Base-by-base conservation (phyloP, 2,888 invertebrate species). In the Philopedon plagiatum region DNA sequence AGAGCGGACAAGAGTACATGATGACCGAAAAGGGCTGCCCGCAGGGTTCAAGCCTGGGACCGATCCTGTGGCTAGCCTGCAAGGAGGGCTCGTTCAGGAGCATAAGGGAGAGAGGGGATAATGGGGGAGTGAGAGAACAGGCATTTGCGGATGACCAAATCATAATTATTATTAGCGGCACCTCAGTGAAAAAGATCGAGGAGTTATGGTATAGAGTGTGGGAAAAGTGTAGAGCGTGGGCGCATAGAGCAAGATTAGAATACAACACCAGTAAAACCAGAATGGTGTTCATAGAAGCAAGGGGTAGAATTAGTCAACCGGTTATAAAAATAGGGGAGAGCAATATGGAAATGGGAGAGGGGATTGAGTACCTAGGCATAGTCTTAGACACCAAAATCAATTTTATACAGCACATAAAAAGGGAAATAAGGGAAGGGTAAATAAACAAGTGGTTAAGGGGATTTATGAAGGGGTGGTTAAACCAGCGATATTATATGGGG, bases 1-100 rank as follows among this genome's bases (percentile, higher is more conserved):
- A 18, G 5, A 61, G 71, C 7, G 75, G 70, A 9, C 56, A 65
- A 1, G 56, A 54, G 11, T 39, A n/a, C 1, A 18, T 18, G 18
- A 34, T 11, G 3, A 74, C 68, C 0, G 34, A 69, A 15, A 57
- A 73, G 15, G 77, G 76, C 0, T 78, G 79, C 61, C 78, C 77
- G 5, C 79, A 77, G 57, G 77, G 77, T 0, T 77, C 77, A n/a
- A 73, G 76, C 46, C 37, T 78, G 19, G 79, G 78, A 0, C 79
- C 79, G 1, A 60, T 77, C 1, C 58, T 78, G 7, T 78, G 79
- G 78, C 54, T 77, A 2, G 8, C 75, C 0, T 44, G 75, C 5
- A 78, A 78, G 78, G 75, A 80, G 34, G 73, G 70, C 2, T 79
- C 78, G 79, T 78, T 78, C 51, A 8, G 18, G 8, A 8, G 21